Conservation (phyloP, 2,888 invertebrate genomes). For the Lacanobia wlatinum region DNA sequence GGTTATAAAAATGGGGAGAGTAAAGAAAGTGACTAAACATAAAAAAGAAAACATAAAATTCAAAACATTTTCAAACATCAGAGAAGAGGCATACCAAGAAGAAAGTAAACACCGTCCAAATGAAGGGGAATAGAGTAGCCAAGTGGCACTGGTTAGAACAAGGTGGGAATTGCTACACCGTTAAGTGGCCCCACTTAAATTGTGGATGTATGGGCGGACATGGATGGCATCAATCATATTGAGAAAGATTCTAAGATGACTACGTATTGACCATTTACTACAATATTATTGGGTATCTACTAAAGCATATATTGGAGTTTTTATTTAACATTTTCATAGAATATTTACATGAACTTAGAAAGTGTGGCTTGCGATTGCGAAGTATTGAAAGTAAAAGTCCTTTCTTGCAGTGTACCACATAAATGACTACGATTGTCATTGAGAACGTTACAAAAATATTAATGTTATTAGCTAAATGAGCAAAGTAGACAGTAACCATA, state of each 20-base stretch:
- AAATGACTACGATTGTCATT: not conserved
- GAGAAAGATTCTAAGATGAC: conserved; percentile 15
- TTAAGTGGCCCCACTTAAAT: conserved; percentile 44
- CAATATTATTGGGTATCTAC: not conserved
- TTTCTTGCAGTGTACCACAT: not conserved
- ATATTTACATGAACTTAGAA: conserved; percentile 1
- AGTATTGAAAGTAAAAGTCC: conserved; percentile 16
- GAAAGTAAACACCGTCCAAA: not conserved
- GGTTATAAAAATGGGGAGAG: not conserved
- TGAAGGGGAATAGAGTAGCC: conserved; percentile 13
- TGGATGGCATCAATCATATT: conserved; percentile 29
- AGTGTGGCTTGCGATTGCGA: not conserved
- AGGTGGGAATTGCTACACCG: conserved; percentile 37
- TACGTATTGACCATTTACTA: conserved; percentile 13
- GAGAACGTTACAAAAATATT: not conserved
- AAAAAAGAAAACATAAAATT: not conserved
- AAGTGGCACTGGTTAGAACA: conserved; percentile 35
- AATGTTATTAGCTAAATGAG: conserved; percentile 1
- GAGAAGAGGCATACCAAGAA: not conserved
- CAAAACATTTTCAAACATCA: not conserved
- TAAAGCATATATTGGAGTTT: not conserved
- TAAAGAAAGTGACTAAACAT: not conserved
- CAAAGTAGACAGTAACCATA: not conserved
- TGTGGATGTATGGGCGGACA: conserved; percentile 10
- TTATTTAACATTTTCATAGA: not conserved